Base-by-base conservation (phyloP, 2,113 vertebrate genomes). In the Paradisaea rubra region DNA sequence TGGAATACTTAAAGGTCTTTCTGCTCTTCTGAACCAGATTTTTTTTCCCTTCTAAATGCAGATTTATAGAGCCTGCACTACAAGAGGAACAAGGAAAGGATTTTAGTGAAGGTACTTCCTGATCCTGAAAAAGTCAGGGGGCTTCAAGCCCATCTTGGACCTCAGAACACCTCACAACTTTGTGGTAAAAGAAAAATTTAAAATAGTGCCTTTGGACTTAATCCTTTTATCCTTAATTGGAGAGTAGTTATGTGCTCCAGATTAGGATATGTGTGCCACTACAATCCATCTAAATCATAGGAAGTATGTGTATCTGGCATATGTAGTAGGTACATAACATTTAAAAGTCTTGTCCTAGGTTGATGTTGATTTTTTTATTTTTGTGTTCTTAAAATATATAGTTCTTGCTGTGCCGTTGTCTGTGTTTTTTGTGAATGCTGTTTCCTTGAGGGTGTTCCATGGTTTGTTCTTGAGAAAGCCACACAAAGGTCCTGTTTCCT, bases 91-190 rank as follows among this genome's bases (percentile, higher is more conserved):
- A 96, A 97, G 93, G 97, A 96, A 96, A 97, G 92, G 94, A 97
- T 96, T 95, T 97, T 98, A 97, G 96, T 97, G 96, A 97, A 97
- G 86, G 97, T 95, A 81, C 93, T 96, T 97, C 96, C 93, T 96
- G 92, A 96, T 92, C 89, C 97, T 97, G 95, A 97, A 86, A 97
- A 97, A 96, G 96, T 96, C 95, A 95, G 97, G 94, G 97, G 97
- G 97, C 97, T 98, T 98, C 97, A 97, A 96, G 96, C 97, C 97
- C 96, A 95, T 93, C 93, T 95, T 96, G 96, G 97, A 97, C 97
- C 91, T 98, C 93, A 97, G 97, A 97, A 69, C 95, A 95, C 83
- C 93, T 96, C 94, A 97, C 95, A 97, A 73, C 94, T 95, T 97
- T 96, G 96, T 97, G 94, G 96, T 97, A 97, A 98, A 97, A 96